Conservation (phyloP, 2,888 invertebrate genomes). For the Marronus borbonicus region DNA sequence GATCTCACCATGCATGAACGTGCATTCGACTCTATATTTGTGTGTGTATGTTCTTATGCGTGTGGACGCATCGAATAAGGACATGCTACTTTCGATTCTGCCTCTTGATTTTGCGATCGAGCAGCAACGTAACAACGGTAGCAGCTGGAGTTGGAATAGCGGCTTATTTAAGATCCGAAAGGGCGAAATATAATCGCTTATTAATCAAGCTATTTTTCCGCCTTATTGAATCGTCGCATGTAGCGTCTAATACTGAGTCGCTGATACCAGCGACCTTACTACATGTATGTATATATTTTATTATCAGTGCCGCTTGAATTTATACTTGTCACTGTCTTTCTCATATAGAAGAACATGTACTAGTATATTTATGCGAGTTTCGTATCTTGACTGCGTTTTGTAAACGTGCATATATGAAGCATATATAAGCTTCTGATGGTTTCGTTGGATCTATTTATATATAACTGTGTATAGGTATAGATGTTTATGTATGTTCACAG, state of each 20-base stretch:
- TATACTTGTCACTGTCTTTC: conserved; percentile 45
- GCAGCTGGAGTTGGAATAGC: too few species aligned
- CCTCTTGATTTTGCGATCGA: too few species aligned
- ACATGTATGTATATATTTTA: conserved; percentile 51
- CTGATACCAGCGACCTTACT: too few species aligned
- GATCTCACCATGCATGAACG: too few species aligned
- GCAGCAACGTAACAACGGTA: too few species aligned
- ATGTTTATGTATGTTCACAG: too few species aligned
- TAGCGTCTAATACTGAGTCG: conserved; percentile 34
- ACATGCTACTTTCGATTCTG: too few species aligned
- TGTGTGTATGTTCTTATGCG: too few species aligned
- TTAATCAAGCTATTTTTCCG: conserved; percentile 56
- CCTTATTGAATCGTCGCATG: conserved; percentile 61
- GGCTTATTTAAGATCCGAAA: neutral
- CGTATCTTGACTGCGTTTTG: neutral
- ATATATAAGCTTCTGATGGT: conserved; percentile 9
- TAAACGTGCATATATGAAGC: neutral
- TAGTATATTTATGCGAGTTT: neutral
- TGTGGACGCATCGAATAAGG: too few species aligned
- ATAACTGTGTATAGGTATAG: too few species aligned
- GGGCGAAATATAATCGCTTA: conserved; percentile 53
- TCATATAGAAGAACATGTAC: neutral
- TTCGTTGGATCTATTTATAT: neutral
- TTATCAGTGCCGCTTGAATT: conserved; percentile 58
- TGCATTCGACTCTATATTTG: too few species aligned